Evolutionary conservation across 2,888 invertebrate genomes (phyloP).

Genomic region (Drosophila barbarae): DNA sequence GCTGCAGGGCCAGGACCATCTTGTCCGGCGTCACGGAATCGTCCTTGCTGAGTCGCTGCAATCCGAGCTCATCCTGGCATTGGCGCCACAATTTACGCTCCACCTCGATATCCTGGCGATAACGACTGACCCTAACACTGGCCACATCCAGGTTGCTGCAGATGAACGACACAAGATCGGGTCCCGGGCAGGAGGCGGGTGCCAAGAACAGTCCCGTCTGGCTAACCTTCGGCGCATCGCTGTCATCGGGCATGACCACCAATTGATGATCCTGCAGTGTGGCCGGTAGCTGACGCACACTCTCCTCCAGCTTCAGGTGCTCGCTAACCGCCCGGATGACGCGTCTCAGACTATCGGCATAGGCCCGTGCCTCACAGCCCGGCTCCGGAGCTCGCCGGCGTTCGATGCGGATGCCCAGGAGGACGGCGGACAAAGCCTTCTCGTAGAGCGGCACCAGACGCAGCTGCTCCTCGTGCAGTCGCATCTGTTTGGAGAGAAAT

Average conservation of each 20-base stretch:
- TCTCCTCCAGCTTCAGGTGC: constrained; percentile 81
- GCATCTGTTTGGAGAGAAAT: constrained; percentile 87
- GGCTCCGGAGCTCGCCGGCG: constrained; percentile 89
- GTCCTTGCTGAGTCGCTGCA: constrained; percentile 89
- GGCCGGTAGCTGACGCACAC: constrained; percentile 83
- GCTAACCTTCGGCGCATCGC: constrained; percentile 94
- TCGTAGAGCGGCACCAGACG: constrained; percentile 89
- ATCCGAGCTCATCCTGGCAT: constrained; percentile 84
- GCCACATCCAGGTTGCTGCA: constrained; percentile 88
- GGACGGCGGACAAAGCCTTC: constrained; percentile 88
- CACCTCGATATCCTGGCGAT: constrained; percentile 87
- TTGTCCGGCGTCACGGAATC: constrained; percentile 92
- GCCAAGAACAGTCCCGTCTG: constrained; percentile 95
- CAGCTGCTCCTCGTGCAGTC: constrained; percentile 86
- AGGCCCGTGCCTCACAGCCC: constrained; percentile 90
- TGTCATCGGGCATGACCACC: constrained; percentile 84
- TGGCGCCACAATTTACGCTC: constrained; percentile 86
- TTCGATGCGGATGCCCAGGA: constrained; percentile 90
- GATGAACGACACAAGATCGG: constrained; percentile 90
- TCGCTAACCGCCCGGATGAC: constrained; percentile 91
- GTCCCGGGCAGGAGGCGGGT: constrained; percentile 93
- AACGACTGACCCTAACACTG: constrained; percentile 80
- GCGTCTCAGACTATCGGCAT: constrained; percentile 89
- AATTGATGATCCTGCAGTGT: constrained; percentile 86
- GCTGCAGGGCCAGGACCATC: constrained; percentile 91